These are phyloP conservation scores for Limenitis camilla DNA, from an alignment of 2,888 invertebrate species.

Conservation along the genomic window DNA sequence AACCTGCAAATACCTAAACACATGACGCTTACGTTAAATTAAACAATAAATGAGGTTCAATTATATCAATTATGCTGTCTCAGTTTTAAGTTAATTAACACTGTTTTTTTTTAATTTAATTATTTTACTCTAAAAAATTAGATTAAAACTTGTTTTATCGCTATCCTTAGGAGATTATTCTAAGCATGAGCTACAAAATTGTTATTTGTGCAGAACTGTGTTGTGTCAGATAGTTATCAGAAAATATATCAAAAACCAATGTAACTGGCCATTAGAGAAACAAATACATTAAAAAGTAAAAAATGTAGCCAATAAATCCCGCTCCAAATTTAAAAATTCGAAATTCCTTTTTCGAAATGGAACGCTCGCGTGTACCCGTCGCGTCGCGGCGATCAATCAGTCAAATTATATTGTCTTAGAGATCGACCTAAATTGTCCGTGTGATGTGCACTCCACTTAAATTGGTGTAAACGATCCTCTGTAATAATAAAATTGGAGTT, in stretches of 20 bases:
- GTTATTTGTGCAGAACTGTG: too few relatives aligned
- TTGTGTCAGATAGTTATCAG: too few relatives aligned
- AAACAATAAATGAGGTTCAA: too few relatives aligned
- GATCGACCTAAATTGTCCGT: conserved; percentile 53
- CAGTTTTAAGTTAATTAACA: too few relatives aligned
- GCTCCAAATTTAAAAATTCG: conserved; percentile 14
- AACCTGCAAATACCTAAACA: too few relatives aligned
- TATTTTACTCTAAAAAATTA: too few relatives aligned
- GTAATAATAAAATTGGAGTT: conserved; percentile 20
- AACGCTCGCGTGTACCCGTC: conserved; percentile 34
- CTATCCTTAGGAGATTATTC: too few relatives aligned
- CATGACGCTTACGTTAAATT: too few relatives aligned
- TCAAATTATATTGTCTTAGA: conserved; percentile 70
- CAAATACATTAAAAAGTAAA: not conserved
- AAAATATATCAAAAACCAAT: not conserved
- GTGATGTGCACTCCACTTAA: conserved; percentile 33
- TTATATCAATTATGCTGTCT: too few relatives aligned
- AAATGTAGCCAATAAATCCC: conserved; percentile 14
- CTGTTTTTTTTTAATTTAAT: too few relatives aligned
- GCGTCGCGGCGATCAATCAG: conserved; percentile 59
- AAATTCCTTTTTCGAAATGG: conserved; percentile 24
- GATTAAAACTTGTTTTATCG: too few relatives aligned
- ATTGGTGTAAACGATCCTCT: conserved; percentile 35
- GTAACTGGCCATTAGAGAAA: not conserved
- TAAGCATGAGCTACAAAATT: too few relatives aligned